Conservation (phyloP, 2,797 vertebrate genomes). For the Poecilia velifera region DNA sequence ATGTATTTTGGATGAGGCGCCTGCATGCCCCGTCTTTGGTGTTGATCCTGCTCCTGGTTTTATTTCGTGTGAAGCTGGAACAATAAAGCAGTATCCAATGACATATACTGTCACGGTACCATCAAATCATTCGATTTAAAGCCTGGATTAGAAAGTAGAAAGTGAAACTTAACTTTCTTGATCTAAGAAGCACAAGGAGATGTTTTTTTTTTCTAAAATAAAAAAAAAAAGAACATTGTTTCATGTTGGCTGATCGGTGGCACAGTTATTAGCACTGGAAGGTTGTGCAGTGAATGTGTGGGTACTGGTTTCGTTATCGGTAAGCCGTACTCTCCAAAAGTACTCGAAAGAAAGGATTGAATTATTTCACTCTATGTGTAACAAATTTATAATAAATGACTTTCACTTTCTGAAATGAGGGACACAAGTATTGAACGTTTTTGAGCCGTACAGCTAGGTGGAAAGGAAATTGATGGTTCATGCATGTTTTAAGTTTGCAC, state of each 20-base stretch:
- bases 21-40: background rate
- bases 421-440: background rate
- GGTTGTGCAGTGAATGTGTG: no score
- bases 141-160: background rate
- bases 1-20: background rate
- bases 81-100: no score
- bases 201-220: background rate
- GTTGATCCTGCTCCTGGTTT: background rate
- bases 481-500: background rate
- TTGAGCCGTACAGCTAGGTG: background rate
- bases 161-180: background rate
- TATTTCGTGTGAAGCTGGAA: background rate
- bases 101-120: background rate
- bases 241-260: background rate
- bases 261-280: background rate
- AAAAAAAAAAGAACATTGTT: background rate
- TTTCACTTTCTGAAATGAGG: background rate
- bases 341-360: no score
- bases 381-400: no score
- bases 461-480: background rate
- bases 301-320: no score
- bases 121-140: background rate
- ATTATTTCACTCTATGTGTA: no score
- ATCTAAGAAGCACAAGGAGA: background rate
- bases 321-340: no score